A percentile compares a stretch with the other conserved stretches of the same genome.
Conservation (phyloP, 2,888 invertebrate species). For the Congeria kusceri region DNA sequence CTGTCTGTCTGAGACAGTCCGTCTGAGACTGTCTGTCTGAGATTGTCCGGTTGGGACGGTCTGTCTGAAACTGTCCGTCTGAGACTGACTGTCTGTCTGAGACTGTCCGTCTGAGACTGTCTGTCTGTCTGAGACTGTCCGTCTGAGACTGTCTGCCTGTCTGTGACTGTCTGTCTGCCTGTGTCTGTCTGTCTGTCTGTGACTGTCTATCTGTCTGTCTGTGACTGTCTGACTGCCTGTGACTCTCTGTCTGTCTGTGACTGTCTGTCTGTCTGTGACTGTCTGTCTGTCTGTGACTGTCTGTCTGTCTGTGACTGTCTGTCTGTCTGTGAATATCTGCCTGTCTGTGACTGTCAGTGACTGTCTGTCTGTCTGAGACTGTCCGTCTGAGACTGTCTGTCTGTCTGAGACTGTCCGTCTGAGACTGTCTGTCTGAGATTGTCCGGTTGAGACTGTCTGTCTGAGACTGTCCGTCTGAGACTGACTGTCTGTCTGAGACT, state of each 20-base stretch:
- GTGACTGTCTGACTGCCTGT: too few relatives aligned
- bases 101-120: conserved; percentile 2
- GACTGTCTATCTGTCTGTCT: too few relatives aligned
- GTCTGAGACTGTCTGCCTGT: too few relatives aligned
- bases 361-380: conserved; percentile 15
- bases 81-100: neutral
- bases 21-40: conserved; percentile 2
- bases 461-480: neutral
- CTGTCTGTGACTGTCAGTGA: too few relatives aligned
- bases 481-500: neutral
- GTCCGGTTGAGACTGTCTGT: too few relatives aligned
- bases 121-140: conserved; percentile 14
- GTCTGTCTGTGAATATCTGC: too few relatives aligned
- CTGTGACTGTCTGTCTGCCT: too few relatives aligned
- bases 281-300: neutral
- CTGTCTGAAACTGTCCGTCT: too few relatives aligned
- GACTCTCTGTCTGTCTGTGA: conserved; percentile 4
- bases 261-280: conserved; percentile 13
- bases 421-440: conserved; percentile 10
- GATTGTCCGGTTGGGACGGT: too few relatives aligned
- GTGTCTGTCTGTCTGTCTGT: too few relatives aligned
- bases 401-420: conserved; percentile 2
- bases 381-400: conserved; percentile 2
- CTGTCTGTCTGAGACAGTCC: neutral
- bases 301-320: conserved; percentile 4